Conservation (phyloP, 2,888 invertebrate genomes). For the Temnothorax unifasciatus region DNA sequence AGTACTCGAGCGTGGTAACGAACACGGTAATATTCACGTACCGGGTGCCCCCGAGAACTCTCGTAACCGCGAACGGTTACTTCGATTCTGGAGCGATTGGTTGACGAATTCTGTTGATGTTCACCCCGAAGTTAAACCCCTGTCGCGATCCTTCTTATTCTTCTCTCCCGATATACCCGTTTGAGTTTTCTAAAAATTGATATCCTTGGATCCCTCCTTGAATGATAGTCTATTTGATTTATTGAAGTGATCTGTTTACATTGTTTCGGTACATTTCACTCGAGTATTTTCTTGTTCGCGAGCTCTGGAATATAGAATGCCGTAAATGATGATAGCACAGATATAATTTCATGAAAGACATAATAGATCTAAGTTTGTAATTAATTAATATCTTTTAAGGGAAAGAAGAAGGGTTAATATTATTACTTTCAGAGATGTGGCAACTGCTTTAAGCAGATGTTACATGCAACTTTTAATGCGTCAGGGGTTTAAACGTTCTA, state of each 20-base stretch:
- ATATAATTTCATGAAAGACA: not conserved
- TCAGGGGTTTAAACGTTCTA: not conserved
- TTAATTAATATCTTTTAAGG: not conserved
- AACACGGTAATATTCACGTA: conserved; percentile 62
- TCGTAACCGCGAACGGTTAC: not conserved
- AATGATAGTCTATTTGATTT: conserved; percentile 23
- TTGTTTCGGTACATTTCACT: conserved; percentile 35
- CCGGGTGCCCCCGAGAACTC: conserved; percentile 47
- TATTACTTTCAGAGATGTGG: not conserved
- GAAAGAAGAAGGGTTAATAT: not conserved
- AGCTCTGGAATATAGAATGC: not conserved
- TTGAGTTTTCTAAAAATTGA: conserved; percentile 36
- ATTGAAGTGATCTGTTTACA: conserved; percentile 34
- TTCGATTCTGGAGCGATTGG: not conserved
- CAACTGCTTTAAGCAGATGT: not conserved
- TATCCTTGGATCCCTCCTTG: not conserved
- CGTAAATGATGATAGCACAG: not conserved
- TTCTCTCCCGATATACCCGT: not conserved
- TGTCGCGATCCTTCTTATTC: not conserved
- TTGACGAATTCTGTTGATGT: not conserved
- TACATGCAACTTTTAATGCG: not conserved
- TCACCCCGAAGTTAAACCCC: not conserved
- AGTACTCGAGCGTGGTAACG: conserved; percentile 67
- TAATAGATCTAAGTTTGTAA: not conserved
- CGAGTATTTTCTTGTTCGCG: conserved; percentile 5